Percentiles rank a stretch among this genome's conserved stretches.
These are phyloP conservation scores for Podargus strigoides DNA, from an alignment of 2,797 vertebrate species.

Conservation along the genomic window DNA sequence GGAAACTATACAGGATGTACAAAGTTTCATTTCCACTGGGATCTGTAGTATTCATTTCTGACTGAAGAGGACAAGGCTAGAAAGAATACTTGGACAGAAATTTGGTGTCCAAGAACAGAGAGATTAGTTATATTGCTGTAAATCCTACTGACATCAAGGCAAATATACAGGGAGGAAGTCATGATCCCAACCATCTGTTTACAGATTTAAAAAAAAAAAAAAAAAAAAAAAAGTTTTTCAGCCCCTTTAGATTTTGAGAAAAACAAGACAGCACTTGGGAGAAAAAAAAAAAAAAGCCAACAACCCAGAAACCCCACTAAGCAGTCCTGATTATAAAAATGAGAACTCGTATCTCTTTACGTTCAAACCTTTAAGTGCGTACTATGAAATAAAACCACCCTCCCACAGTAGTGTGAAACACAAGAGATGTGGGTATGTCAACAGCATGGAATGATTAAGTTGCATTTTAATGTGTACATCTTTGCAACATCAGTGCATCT, in stretches of 20 bases:
- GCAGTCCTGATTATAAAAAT: neutral
- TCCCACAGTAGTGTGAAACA: neutral
- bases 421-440: neutral
- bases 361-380: neutral
- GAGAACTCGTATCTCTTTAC: neutral
- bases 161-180: neutral
- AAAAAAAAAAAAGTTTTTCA: neutral
- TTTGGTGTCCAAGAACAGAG: neutral
- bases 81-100: neutral
- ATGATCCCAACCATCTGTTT: conserved; percentile 36
- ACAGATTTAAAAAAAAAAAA: neutral
- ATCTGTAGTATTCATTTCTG: neutral
- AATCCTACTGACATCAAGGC: conserved; percentile 26
- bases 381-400: neutral
- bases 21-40: neutral
- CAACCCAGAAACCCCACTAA: neutral
- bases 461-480: neutral
- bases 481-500: neutral
- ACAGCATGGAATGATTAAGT: neutral
- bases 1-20: neutral
- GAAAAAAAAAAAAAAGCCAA: neutral
- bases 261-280: neutral
- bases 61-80: neutral
- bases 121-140: conserved; percentile 10
- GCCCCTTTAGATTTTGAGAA: neutral